Evolutionary conservation across 2,113 vertebrate species (phyloP), one percentile per base, ranked within the genome.

Genomic region (Hippocampus guttulatus): DNA sequence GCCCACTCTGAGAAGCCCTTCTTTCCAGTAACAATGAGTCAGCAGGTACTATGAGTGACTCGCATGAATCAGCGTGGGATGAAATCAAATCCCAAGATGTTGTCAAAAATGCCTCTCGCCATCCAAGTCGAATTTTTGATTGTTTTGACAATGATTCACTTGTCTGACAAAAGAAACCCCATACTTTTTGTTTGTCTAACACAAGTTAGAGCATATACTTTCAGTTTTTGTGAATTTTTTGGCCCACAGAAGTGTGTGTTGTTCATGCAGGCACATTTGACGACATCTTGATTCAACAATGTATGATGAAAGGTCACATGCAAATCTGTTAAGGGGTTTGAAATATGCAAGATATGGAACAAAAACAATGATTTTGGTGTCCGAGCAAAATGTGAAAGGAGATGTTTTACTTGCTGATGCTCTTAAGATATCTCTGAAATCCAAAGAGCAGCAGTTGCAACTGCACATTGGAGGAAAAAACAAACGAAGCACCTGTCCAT

Each of bases 131-230:
- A 75, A 47, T 65, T 54, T 30, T 78, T 75, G 45, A 51, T 27
- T 88, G 75, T 84, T 85, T 81, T 73, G 38, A 76, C 52, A 78
- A 58, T 83, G 85, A 84, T 85, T 84, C 83, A 62, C 64, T 78
- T 83, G 64, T 45, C 68, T 57, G 81, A 83, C 52, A 61, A 61
- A 58, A 30, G 12, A 14, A 45, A 14, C 10, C 9, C 43, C 25
- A 30, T 30, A 60, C 23, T 15, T 60, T 60, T 15, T 60, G 25
- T 60, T 60, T 15, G 5, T 60, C 57, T 8, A 60, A n/a, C 18
- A 52, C 7, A 21, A 52, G 2, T 52, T 7, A 9, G 51, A 52
- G 3, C 2, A 8, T 55, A 58, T 1, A 64, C 75, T 76, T 49
- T 49, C 57, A n/a, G 27, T 58, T 63, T 58, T 77, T 67, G 51